Percentiles rank a stretch among this genome's conserved stretches.
Conservation (phyloP, 2,113 vertebrate genomes). For the Lethenteron reissneri region DNA sequence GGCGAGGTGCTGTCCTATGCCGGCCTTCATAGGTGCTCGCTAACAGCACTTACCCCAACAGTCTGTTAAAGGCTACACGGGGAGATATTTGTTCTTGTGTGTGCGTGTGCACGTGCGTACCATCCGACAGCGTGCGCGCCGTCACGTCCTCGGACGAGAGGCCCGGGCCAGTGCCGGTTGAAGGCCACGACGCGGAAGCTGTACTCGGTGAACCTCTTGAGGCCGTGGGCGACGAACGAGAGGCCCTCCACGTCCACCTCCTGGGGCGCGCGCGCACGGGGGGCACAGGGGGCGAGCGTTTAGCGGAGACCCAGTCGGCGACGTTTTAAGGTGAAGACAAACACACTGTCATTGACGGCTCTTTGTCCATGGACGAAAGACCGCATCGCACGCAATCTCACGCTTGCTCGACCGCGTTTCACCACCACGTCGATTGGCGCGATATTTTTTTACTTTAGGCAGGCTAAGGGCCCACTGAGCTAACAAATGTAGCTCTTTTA, state of each 20-base stretch:
- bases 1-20: background rate
- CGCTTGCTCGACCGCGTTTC: background rate
- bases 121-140: constrained; percentile 54
- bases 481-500: too few species aligned
- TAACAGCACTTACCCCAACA: background rate
- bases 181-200: constrained; percentile 79
- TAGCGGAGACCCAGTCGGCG: too few species aligned
- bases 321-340: background rate
- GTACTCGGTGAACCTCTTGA: constrained; percentile 81
- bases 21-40: background rate
- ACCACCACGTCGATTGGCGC: background rate
- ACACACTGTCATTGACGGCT: background rate
- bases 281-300: background rate
- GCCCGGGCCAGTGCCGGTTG: constrained; percentile 76
- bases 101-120: constrained; percentile 23
- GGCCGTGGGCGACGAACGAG: constrained; percentile 39
- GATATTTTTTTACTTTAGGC: too few species aligned
- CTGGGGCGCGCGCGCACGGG: constrained; percentile 18
- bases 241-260: constrained; percentile 46
- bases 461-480: too few species aligned
- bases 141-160: constrained; percentile 71
- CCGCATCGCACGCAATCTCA: background rate
- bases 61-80: constrained; percentile 4
- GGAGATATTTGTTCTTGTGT: background rate
- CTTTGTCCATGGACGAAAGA: background rate